These are phyloP conservation scores for Hippopotamyrus pictus DNA, from an alignment of 2,797 vertebrate species.

Conservation along the genomic window DNA sequence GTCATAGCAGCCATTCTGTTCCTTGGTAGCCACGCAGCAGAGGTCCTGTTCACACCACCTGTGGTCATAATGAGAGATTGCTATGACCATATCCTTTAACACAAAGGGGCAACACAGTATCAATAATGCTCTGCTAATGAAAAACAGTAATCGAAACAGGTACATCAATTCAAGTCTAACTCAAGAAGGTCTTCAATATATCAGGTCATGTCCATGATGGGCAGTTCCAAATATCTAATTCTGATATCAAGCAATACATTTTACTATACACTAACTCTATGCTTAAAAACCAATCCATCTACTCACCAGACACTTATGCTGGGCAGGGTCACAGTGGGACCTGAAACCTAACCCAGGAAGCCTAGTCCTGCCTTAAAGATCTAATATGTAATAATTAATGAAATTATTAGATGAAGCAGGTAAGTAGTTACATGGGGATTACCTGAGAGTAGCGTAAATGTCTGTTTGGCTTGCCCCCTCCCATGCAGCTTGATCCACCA, in stretches of 20 bases:
- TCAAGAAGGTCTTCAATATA: not conserved
- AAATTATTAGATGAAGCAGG: not conserved
- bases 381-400: not conserved
- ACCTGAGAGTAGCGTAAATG: constrained; percentile 59
- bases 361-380: not conserved
- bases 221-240: not conserved
- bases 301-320: not conserved
- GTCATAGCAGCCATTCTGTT: constrained; percentile 53
- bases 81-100: not conserved
- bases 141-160: not conserved
- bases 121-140: not conserved
- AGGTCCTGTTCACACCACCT: constrained; percentile 75
- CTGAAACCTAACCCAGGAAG: not conserved
- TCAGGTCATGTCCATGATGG: not conserved
- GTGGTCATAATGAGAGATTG: not conserved
- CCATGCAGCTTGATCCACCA: constrained; percentile 66
- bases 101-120: not conserved
- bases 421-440: not conserved
- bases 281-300: not conserved
- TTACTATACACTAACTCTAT: not conserved
- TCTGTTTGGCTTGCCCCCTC: constrained; percentile 52
- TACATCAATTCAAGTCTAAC: not conserved
- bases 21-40: constrained; percentile 55
- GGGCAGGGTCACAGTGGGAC: not conserved
- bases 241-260: not conserved